These are phyloP conservation scores for Anguilla pacifica DNA, from an alignment of 2,797 vertebrate genomes.

Conservation along the genomic window DNA sequence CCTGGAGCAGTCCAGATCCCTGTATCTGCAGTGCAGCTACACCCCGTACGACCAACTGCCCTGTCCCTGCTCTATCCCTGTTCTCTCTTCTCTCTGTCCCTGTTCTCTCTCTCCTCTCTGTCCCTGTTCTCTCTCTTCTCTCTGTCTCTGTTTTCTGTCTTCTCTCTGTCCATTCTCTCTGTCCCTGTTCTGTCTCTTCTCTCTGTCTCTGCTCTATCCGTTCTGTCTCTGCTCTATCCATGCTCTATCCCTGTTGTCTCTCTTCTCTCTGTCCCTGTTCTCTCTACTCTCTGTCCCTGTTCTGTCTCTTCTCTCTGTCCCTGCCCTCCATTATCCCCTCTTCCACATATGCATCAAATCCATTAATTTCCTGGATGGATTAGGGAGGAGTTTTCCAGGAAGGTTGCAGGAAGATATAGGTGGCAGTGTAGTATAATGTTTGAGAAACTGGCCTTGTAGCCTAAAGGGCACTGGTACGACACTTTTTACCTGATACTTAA, in stretches of 20 bases:
- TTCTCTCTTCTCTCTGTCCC: not conserved
- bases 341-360: not conserved
- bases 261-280: too few species aligned
- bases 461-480: too few species aligned
- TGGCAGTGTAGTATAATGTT: not conserved
- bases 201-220: too few species aligned
- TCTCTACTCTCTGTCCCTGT: too few species aligned
- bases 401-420: not conserved
- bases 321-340: too few species aligned
- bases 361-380: not conserved
- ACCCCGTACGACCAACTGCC: constrained; percentile 86
- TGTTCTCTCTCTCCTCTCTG: not conserved
- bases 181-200: too few species aligned
- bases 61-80: constrained; percentile 51
- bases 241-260: too few species aligned
- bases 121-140: not conserved
- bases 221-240: too few species aligned
- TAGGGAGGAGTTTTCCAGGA: not conserved
- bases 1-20: constrained; percentile 96
- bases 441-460: too few species aligned
- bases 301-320: not conserved
- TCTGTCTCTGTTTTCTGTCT: too few species aligned
- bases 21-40: constrained; percentile 94
- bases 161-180: too few species aligned
- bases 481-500: too few species aligned